Base-by-base conservation (phyloP, 2,113 vertebrate species). In the Clupea harengus region DNA sequence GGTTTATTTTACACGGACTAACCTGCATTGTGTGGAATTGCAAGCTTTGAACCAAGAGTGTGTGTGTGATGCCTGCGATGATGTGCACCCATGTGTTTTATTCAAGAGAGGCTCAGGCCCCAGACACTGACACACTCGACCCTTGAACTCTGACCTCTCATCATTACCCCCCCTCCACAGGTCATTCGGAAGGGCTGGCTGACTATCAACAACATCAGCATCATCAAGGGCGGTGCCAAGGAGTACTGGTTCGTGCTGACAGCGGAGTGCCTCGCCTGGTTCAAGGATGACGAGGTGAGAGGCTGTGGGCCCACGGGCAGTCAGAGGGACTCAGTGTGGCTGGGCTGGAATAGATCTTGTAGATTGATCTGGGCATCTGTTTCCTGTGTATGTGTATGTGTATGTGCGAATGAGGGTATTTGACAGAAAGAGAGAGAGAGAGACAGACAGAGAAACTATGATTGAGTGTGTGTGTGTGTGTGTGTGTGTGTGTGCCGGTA, bases 111-210 rank as follows among this genome's bases (percentile, higher is more conserved):
- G 52, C 52, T 54, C 15, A 54, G 2, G 52, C 52, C 52, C 52
- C 17, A 15, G 17, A 54, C 52, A 18, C 52, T 54, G 52, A 15
- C 52, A 25, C 60, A 6, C n/a, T 67, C 60, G 60, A 8, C 22
- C 60, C 60, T 67, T 88, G 82, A 82, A 57, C 17, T 39, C 54
- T 88, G 81, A 57, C 84, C 44, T 86, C 44, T 13, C 75, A 6
- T 82, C 45, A 49, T 67, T 39, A 39, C 13, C 32, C 17, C 83
- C 9, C 82, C 82, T 45, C 4, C 49, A 82, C 83, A 99, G 98
- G 97, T 99, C 67, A 98, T 99, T 87, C 96, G 97, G 81, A 99
- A 99, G 90, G 98, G 98, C 46, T 99, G 98, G 98, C 91, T 99
- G 90, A 99, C 96, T 88, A 97, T 97, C 90, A 97, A 96, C 93